Evolutionary conservation across 2,113 vertebrate species (phyloP).

Genomic region (Azemiops feae): DNA sequence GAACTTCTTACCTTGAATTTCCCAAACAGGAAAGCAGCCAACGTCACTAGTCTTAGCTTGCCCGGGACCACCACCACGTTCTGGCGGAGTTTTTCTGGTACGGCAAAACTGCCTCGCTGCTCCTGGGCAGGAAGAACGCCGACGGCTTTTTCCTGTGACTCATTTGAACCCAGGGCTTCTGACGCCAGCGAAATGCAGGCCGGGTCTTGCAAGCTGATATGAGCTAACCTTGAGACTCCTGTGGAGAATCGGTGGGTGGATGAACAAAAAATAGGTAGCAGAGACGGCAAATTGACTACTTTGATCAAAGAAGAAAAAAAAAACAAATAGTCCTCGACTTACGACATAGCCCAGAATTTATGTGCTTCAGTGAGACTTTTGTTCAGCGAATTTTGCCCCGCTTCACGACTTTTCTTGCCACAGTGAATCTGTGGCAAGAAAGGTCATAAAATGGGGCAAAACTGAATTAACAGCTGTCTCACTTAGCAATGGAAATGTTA

Average conservation of each 20-base stretch:
- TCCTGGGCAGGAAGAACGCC: accelerated
- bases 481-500: too few relatives aligned
- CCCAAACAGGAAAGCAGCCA: constrained; percentile 88
- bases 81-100: constrained; percentile 85
- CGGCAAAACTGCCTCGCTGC: constrained; percentile 73
- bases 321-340: too few relatives aligned
- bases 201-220: constrained; percentile 84
- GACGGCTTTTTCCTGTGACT: accelerated
- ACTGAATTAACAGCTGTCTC: too few relatives aligned
- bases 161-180: constrained; percentile 17
- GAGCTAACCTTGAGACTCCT: constrained; percentile 83
- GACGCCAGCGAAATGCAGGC: constrained; percentile 78
- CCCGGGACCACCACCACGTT: constrained; percentile 86
- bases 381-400: too few relatives aligned
- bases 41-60: constrained; percentile 88
- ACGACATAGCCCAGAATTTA: too few relatives aligned
- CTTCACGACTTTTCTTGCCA: too few relatives aligned
- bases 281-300: neutral
- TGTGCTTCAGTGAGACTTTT: too few relatives aligned
- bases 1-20: constrained; percentile 82
- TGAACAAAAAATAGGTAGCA: neutral
- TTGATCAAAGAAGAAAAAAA: neutral
- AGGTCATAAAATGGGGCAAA: too few relatives aligned
- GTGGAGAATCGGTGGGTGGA: neutral
- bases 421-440: too few relatives aligned